These are phyloP conservation scores for Tanypteryx hageni DNA, from an alignment of 2,888 invertebrate species.

Conservation along the genomic window DNA sequence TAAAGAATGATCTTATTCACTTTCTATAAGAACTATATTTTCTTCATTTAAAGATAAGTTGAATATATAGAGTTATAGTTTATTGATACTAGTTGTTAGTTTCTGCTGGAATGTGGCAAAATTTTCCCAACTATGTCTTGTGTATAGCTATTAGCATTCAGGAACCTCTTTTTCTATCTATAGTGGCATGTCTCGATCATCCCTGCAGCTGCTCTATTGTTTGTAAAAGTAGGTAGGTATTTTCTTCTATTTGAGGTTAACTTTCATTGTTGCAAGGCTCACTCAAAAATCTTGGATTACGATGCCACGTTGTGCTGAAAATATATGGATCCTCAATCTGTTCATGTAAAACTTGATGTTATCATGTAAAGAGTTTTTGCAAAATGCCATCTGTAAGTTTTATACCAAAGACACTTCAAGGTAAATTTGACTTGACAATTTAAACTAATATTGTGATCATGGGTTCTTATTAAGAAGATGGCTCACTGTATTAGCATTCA, in stretches of 20 bases:
- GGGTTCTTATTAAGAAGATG: no score
- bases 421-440: no score
- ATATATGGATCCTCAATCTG: background rate
- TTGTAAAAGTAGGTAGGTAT: conserved; percentile 35
- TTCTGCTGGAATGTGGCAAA: conserved; percentile 18
- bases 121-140: background rate
- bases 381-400: no score
- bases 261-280: background rate
- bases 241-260: conserved; percentile 28
- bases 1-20: no score
- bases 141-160: conserved; percentile 16
- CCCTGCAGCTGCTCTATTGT: conserved; percentile 35
- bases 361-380: no score
- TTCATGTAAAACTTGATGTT: no score
- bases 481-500: no score
- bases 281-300: background rate
- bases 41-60: background rate
- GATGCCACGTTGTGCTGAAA: background rate
- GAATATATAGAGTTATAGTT: background rate
- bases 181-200: conserved; percentile 35
- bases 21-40: no score
- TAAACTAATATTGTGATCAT: no score
- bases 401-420: no score
- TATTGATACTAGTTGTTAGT: background rate
- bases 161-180: conserved; percentile 32